Evolutionary conservation across 2,113 vertebrate genomes (phyloP).

Genomic region (Holacanthus passer): DNA sequence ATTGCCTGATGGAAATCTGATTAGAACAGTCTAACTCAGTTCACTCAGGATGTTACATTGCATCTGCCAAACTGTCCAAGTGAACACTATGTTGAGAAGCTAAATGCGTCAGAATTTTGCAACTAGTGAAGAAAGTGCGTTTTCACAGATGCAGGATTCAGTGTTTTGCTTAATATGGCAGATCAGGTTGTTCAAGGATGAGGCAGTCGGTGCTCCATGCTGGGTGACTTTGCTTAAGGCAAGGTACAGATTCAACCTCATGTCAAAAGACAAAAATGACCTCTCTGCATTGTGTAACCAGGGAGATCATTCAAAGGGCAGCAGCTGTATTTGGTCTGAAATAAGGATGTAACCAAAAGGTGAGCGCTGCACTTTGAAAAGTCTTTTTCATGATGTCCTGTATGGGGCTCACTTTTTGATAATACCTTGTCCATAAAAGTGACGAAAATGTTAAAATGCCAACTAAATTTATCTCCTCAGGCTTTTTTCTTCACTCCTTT

Average conservation of each 20-base stretch:
- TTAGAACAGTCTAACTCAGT: neutral
- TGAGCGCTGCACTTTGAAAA: neutral
- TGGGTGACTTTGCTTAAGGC: neutral
- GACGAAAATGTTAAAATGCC: neutral
- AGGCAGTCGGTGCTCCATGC: neutral
- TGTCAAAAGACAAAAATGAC: neutral
- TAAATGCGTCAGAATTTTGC: neutral
- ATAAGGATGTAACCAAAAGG: neutral
- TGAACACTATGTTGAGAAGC: constrained; percentile 1
- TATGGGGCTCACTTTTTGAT: neutral
- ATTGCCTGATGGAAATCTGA: neutral
- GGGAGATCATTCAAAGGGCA: neutral
- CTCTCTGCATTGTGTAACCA: neutral
- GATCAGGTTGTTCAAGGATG: neutral
- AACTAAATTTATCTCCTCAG: neutral
- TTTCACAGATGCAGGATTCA: constrained; percentile 6
- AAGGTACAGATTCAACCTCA: neutral
- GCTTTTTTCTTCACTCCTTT: constrained; percentile 3
- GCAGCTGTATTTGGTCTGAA: constrained; percentile 2
- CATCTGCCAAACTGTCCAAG: constrained; percentile 14
- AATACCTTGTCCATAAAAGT: neutral
- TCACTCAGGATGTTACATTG: neutral
- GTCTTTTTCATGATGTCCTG: neutral
- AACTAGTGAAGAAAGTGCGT: neutral
- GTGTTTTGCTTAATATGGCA: neutral